phyloP scores from a whole-genome alignment of 30 jellyfish, hydroid and myxozoan species.

The Mastigias papua region DNA sequence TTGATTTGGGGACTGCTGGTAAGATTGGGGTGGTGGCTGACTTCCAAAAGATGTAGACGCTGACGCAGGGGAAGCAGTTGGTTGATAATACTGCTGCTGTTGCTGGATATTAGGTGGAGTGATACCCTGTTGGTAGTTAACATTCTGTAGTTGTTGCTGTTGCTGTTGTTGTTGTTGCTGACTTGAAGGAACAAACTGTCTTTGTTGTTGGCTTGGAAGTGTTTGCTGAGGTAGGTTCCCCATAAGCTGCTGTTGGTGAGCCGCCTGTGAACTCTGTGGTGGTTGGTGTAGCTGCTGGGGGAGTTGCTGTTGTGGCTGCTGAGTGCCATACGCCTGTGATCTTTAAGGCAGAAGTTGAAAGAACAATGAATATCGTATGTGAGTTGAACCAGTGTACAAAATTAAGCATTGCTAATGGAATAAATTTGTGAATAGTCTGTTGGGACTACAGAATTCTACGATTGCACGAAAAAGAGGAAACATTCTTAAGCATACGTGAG shows the following conservation, averaged over 20 bases:
- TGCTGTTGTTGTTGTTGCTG: conserved; percentile 49
- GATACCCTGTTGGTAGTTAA: conserved; percentile 21
- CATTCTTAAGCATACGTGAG: too few relatives aligned
- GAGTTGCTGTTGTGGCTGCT: conserved; percentile 26
- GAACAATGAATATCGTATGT: background rate
- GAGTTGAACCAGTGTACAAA: too few relatives aligned
- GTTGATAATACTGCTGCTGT: conserved; percentile 29
- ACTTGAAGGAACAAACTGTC: conserved; percentile 36
- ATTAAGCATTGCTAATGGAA: too few relatives aligned
- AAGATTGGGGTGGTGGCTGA: conserved; percentile 25
- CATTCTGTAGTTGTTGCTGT: conserved; percentile 31
- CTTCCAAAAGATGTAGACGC: conserved; percentile 7
- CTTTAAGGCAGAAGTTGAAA: background rate
- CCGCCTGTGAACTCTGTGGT: conserved; percentile 1
- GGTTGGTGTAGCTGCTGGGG: background rate
- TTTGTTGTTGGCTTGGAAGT: conserved; percentile 38
- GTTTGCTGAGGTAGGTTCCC: conserved; percentile 4
- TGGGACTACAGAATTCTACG: too few relatives aligned
- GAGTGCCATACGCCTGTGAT: background rate
- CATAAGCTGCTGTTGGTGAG: conserved; percentile 51
- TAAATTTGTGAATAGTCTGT: too few relatives aligned
- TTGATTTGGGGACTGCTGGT: conserved; percentile 48
- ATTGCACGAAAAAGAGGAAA: too few relatives aligned
- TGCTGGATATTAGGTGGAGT: too few relatives aligned
- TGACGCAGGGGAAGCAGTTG: conserved; percentile 18